phyloP scores from a whole-genome alignment of 2,888 invertebrate species.

The Saturnia japonica region DNA sequence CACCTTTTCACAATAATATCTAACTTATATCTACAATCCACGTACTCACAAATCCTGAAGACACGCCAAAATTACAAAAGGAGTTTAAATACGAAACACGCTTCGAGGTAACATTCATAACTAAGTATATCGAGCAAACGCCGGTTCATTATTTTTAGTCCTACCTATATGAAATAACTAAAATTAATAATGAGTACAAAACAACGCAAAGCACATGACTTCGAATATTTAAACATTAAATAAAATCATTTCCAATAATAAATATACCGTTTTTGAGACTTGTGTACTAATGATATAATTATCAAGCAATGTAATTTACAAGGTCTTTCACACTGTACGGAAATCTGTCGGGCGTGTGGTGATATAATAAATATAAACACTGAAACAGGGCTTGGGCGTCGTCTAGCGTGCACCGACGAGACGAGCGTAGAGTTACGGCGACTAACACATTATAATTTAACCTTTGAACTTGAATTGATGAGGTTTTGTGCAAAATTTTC shows the following conservation, averaged over 20 bases:
- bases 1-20: too few species aligned
- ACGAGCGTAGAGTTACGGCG: slow-evolving; percentile 1
- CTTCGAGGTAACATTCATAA: too few species aligned
- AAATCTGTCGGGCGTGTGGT: slow-evolving; percentile 56
- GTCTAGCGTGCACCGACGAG: slow-evolving; percentile 45
- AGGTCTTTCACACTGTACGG: slow-evolving; percentile 52
- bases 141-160: too few species aligned
- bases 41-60: too few species aligned
- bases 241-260: not conserved
- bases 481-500: slow-evolving; percentile 29
- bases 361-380: slow-evolving; percentile 58
- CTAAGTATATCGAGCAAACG: too few species aligned
- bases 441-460: slow-evolving; percentile 24
- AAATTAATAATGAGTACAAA: not conserved
- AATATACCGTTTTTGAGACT: not conserved
- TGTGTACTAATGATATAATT: not conserved
- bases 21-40: too few species aligned
- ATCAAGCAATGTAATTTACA: slow-evolving; percentile 42
- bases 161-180: not conserved
- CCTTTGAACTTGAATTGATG: slow-evolving; percentile 29
- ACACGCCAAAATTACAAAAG: too few species aligned
- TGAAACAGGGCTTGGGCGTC: slow-evolving; percentile 65
- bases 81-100: too few species aligned
- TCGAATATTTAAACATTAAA: too few species aligned
- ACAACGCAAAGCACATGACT: too few species aligned